A percentile compares a stretch with the other conserved stretches of the same genome.
phyloP scores from a whole-genome alignment of 2,888 invertebrate genomes.

The Zeuzera pyrina region DNA sequence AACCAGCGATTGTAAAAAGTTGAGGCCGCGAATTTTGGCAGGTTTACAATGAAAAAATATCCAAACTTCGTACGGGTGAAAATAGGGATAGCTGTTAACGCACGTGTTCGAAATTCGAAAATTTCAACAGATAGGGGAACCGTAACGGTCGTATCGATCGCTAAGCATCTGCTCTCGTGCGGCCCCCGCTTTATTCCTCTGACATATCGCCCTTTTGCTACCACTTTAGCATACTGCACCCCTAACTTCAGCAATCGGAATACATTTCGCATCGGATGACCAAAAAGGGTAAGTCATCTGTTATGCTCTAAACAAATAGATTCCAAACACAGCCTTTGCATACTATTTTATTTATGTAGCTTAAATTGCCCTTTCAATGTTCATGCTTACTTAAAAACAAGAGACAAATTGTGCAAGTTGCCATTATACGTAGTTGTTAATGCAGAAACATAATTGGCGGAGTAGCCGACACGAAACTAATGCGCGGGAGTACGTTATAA shows the following conservation, averaged over 20 bases:
- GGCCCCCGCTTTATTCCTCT: slow-evolving; percentile 35
- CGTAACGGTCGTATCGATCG: slow-evolving; percentile 48
- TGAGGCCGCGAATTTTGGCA: too few species aligned
- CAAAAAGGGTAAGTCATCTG: slow-evolving; percentile 38
- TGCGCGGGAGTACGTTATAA: slow-evolving; percentile 44
- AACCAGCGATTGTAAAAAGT: too few species aligned
- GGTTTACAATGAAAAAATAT: too few species aligned
- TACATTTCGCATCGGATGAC: slow-evolving; percentile 32
- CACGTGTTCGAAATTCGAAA: slow-evolving; percentile 63
- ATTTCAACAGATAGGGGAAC: slow-evolving; percentile 57
- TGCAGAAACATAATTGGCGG: slow-evolving; percentile 42
- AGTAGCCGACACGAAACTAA: slow-evolving; percentile 47
- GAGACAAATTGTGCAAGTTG: slow-evolving; percentile 1
- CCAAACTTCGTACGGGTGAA: slow-evolving; percentile 58
- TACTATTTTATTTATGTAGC: slow-evolving; percentile 24
- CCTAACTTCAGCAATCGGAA: slow-evolving; percentile 17
- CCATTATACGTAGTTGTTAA: slow-evolving; percentile 42
- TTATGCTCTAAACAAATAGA: slow-evolving; percentile 32
- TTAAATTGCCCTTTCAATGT: not conserved
- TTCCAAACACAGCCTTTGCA: slow-evolving; percentile 20
- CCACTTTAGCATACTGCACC: slow-evolving; percentile 28
- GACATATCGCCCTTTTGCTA: too few species aligned
- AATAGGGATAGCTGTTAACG: slow-evolving; percentile 59
- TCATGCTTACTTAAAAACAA: not conserved
- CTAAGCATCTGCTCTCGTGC: slow-evolving; percentile 44